Conservation (phyloP, 2,888 invertebrate genomes). For the Hypercompe scribonia region DNA sequence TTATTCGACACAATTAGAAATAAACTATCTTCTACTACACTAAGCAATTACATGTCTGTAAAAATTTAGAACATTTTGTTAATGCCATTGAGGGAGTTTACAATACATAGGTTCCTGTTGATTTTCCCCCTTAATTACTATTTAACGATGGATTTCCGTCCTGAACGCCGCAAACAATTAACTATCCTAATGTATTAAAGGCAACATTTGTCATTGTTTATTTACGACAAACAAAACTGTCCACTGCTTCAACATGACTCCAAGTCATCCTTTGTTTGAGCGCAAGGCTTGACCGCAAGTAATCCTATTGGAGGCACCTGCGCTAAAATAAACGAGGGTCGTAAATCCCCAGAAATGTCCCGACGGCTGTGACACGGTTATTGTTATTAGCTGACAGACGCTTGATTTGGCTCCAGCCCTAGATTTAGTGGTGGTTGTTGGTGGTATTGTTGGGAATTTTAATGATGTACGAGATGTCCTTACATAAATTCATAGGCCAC, state of each 20-base stretch:
- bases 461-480: slow-evolving; percentile 15
- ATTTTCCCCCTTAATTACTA: neutral
- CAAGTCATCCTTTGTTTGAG: slow-evolving; percentile 41
- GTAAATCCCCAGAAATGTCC: slow-evolving; percentile 62
- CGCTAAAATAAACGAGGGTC: slow-evolving; percentile 62
- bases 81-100: neutral
- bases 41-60: neutral
- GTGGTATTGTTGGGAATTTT: slow-evolving; percentile 30
- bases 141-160: slow-evolving; percentile 1
- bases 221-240: slow-evolving; percentile 21
- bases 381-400: slow-evolving; percentile 64
- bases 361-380: slow-evolving; percentile 57
- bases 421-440: slow-evolving; percentile 40
- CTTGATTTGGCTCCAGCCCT: slow-evolving; percentile 52
- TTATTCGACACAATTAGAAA: neutral
- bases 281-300: slow-evolving; percentile 63
- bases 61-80: neutral
- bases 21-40: neutral
- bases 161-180: neutral
- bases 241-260: slow-evolving; percentile 18
- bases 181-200: neutral
- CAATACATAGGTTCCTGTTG: neutral
- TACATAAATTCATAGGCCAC: slow-evolving; percentile 13
- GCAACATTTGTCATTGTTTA: slow-evolving; percentile 8
- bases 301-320: slow-evolving; percentile 67